Conservation (phyloP, 2,113 vertebrate species). For the Pangasianodon gigas region DNA sequence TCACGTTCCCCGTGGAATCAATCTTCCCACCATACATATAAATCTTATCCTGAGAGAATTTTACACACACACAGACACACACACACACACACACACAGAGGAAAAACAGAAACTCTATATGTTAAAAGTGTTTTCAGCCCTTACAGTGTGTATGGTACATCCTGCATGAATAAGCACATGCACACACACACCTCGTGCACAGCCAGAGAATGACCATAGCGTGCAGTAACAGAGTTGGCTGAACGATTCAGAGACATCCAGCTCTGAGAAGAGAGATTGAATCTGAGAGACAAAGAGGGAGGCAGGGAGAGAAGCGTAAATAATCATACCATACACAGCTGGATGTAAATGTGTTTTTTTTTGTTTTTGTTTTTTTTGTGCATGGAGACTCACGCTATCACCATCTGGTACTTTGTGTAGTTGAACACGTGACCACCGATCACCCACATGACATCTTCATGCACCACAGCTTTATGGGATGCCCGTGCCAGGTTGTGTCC, state of each 20-base stretch:
- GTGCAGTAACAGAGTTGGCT: conserved; percentile 81
- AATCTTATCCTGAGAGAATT: conserved; percentile 81
- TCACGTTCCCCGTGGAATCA: conserved; percentile 90
- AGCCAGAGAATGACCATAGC: conserved; percentile 92
- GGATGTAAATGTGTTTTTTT: not conserved
- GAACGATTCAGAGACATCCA: conserved; percentile 84
- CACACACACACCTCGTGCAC: conserved; percentile 77
- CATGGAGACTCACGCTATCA: conserved; percentile 88
- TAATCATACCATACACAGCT: not conserved
- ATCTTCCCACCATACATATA: conserved; percentile 98
- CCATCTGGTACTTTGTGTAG: conserved; percentile 88
- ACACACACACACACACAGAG: conserved; percentile 15
- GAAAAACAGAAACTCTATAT: not conserved
- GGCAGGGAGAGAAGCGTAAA: not conserved
- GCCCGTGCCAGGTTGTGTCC: conserved; percentile 82
- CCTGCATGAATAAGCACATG: not conserved
- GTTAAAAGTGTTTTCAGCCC: not conserved
- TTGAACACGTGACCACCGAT: conserved; percentile 97
- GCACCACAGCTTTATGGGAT: conserved; percentile 89
- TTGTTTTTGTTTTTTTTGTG: not conserved
- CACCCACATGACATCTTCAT: conserved; percentile 90
- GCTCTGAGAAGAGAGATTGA: conserved; percentile 80
- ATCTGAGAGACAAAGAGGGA: conserved; percentile 71
- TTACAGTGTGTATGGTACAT: not conserved
- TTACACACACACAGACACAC: conserved; percentile 7